phyloP scores from a whole-genome alignment of 2,113 vertebrate genomes.

The Anolis sagrei region DNA sequence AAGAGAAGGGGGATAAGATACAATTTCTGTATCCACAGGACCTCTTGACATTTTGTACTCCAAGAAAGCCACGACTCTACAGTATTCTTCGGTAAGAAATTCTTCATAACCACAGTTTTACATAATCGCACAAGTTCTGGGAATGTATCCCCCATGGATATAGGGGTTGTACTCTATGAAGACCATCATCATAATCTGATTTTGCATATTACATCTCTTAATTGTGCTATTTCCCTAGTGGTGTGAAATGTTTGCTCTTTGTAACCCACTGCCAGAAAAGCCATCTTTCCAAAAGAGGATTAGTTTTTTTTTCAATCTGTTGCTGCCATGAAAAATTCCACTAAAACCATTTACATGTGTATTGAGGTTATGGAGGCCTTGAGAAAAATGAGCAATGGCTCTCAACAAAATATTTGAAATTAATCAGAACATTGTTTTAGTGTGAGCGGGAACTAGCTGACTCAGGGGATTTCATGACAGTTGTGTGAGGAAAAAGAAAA shows the following conservation, averaged over 20 bases:
- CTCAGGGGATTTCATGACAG: not conserved
- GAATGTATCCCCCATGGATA: too few species aligned
- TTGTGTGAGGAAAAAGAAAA: not conserved
- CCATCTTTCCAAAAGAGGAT: not conserved
- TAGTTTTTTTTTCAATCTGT: not conserved
- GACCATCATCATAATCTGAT: not conserved
- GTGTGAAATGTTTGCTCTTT: not conserved
- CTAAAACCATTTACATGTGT: not conserved
- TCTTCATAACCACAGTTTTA: too few species aligned
- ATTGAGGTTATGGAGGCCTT: constrained; percentile 10
- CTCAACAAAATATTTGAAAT: constrained; percentile 9
- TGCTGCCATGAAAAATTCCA: not conserved
- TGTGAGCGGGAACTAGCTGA: not conserved
- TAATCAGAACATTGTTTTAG: not conserved
- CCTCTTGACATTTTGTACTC: too few species aligned
- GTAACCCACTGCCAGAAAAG: constrained; percentile 3
- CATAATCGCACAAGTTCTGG: too few species aligned
- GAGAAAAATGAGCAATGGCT: not conserved
- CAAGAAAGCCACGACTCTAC: too few species aligned
- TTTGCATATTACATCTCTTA: not conserved
- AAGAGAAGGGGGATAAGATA: too few species aligned
- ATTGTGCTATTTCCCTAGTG: not conserved
- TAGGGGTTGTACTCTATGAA: too few species aligned
- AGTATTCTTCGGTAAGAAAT: too few species aligned
- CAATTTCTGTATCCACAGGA: too few species aligned